phyloP scores from a whole-genome alignment of 2,113 vertebrate genomes.

The Rhinogobius similis region DNA sequence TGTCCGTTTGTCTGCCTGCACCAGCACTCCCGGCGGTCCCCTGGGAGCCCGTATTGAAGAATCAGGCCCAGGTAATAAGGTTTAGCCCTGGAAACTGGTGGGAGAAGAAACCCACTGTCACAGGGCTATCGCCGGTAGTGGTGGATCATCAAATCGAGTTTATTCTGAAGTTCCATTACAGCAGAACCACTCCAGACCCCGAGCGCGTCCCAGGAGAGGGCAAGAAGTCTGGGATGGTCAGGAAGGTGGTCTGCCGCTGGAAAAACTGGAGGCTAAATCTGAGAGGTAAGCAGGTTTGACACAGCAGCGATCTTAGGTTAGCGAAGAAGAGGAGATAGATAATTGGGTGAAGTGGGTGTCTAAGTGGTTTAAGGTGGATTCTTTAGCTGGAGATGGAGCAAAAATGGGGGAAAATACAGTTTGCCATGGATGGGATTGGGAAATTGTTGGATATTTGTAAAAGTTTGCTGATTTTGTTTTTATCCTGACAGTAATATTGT shows the following conservation, averaged over 20 bases:
- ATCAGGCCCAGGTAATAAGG: conserved; percentile 49
- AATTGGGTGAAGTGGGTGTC: not conserved
- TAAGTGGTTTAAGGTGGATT: not conserved
- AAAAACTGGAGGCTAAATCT: conserved; percentile 49
- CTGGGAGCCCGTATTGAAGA: conserved; percentile 12
- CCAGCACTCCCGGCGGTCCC: conserved; percentile 18
- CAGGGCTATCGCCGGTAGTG: conserved; percentile 4
- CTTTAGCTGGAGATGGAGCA: not conserved
- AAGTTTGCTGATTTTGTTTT: too few relatives aligned
- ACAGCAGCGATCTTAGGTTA: conserved; percentile 36
- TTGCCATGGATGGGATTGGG: too few relatives aligned
- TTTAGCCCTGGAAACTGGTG: conserved; percentile 24
- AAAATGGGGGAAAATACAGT: too few relatives aligned
- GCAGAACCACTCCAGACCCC: conserved; percentile 43
- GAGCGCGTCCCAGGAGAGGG: conserved; percentile 46
- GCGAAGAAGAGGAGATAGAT: conserved; percentile 1
- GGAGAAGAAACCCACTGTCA: conserved; percentile 11
- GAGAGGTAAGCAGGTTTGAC: conserved; percentile 23
- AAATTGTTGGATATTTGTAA: too few relatives aligned
- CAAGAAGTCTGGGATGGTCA: not conserved
- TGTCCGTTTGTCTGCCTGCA: conserved; percentile 16
- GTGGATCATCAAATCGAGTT: conserved; percentile 65
- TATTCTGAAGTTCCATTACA: conserved; percentile 62
- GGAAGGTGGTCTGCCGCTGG: conserved; percentile 22
- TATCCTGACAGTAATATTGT: too few relatives aligned